Conservation (phyloP, 2,888 invertebrate species). For the Anorthoa munda region DNA sequence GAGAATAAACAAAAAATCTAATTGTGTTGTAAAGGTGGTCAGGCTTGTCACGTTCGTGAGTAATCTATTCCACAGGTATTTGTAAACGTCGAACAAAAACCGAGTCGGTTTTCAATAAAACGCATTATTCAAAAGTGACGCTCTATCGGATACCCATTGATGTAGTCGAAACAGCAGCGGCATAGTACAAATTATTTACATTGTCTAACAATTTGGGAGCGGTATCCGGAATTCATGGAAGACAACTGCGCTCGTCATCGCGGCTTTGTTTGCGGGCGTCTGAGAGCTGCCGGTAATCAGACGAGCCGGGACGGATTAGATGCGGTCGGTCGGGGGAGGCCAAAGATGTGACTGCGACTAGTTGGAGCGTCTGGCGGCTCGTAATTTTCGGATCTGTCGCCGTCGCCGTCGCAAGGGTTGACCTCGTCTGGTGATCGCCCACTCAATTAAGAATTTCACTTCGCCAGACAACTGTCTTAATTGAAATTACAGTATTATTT, state of each 20-base stretch:
- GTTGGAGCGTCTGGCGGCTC: slow-evolving; percentile 83
- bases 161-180: slow-evolving; percentile 62
- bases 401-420: slow-evolving; percentile 76
- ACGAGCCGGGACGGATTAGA: slow-evolving; percentile 68
- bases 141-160: slow-evolving; percentile 54
- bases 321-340: slow-evolving; percentile 61
- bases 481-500: slow-evolving; percentile 63
- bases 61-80: slow-evolving; percentile 45
- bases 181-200: slow-evolving; percentile 79
- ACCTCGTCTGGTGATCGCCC: slow-evolving; percentile 77
- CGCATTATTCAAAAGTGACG: slow-evolving; percentile 54
- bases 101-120: slow-evolving; percentile 49
- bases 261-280: slow-evolving; percentile 83
- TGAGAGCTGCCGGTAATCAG: slow-evolving; percentile 81
- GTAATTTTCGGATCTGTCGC: slow-evolving; percentile 83
- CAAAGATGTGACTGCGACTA: slow-evolving; percentile 73
- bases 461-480: slow-evolving; percentile 62
- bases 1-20: slow-evolving; percentile 41
- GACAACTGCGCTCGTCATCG: slow-evolving; percentile 81
- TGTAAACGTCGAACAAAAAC: slow-evolving; percentile 41
- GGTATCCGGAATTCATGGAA: slow-evolving; percentile 80
- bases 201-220: slow-evolving; percentile 77
- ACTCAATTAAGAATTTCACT: slow-evolving; percentile 71
- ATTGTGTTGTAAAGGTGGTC: slow-evolving; percentile 37
- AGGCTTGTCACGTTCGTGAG: slow-evolving; percentile 45